Percentiles rank a stretch among this genome's conserved stretches.
These are phyloP conservation scores for Myotis lucifugus DNA, from an alignment of 2,113 vertebrate species.

Conservation along the genomic window DNA sequence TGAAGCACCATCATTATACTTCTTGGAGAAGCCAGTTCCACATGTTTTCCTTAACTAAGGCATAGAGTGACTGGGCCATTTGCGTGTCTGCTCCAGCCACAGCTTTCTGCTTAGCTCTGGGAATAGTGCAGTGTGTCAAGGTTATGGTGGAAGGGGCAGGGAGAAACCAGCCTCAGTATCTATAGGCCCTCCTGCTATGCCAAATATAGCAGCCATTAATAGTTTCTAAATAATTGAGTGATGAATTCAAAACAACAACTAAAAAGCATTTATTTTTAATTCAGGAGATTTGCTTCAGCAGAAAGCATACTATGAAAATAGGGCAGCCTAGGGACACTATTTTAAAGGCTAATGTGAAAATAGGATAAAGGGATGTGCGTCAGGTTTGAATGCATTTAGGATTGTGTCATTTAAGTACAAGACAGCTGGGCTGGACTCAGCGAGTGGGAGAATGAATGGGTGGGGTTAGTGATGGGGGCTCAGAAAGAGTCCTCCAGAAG, in stretches of 20 bases:
- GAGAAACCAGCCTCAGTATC: neutral
- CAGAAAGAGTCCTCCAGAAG: neutral
- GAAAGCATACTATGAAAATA: slow-evolving; percentile 33
- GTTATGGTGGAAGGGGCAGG: neutral
- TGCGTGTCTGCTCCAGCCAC: neutral
- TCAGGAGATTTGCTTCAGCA: slow-evolving; percentile 39
- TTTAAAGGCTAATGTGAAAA: slow-evolving; percentile 56
- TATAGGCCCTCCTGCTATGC: neutral
- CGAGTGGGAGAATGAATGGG: neutral
- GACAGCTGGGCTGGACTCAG: neutral
- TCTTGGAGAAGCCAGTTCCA: neutral
- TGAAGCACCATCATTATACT: neutral
- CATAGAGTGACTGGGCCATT: neutral
- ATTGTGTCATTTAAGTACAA: neutral
- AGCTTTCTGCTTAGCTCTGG: neutral
- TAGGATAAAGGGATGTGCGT: neutral
- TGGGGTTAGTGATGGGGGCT: neutral
- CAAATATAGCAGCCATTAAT: slow-evolving; percentile 36
- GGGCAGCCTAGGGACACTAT: neutral
- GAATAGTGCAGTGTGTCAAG: neutral
- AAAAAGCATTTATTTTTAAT: slow-evolving; percentile 64
- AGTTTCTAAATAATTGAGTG: slow-evolving; percentile 64
- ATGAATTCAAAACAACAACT: slow-evolving; percentile 46
- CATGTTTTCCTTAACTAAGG: neutral
- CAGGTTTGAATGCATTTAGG: neutral